Conservation (phyloP, 1,140 invertebrate species). For the Parapsyche elsis region DNA sequence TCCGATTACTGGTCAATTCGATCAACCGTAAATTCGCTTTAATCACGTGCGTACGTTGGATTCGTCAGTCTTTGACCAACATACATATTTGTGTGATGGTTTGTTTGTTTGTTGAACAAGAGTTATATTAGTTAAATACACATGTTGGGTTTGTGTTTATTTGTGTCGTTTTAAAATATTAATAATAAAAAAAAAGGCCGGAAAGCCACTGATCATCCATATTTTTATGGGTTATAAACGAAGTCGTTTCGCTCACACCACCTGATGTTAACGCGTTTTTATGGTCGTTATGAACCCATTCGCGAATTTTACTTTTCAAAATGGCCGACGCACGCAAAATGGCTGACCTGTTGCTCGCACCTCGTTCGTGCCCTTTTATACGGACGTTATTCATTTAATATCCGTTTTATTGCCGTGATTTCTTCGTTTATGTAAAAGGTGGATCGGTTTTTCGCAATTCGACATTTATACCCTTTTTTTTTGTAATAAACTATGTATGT, state of each 20-base stretch:
- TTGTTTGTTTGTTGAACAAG: background rate
- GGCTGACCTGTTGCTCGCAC: slow-evolving; percentile 17
- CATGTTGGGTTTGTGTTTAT: background rate
- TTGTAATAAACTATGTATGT: too few relatives aligned
- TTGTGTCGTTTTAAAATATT: background rate
- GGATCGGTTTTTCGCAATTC: too few relatives aligned
- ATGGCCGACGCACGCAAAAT: slow-evolving; percentile 16
- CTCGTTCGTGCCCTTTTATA: background rate
- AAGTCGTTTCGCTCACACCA: background rate
- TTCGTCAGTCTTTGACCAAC: too few relatives aligned
- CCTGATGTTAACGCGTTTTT: background rate
- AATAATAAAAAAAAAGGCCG: background rate
- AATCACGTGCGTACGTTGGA: too few relatives aligned
- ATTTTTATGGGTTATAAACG: background rate
- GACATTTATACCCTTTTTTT: too few relatives aligned
- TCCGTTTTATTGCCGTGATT: background rate
- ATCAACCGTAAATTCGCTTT: too few relatives aligned
- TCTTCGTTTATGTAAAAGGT: too few relatives aligned
- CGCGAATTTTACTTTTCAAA: slow-evolving; percentile 16
- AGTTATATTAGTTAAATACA: background rate
- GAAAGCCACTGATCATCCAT: background rate
- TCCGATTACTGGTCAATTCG: too few relatives aligned
- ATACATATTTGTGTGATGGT: background rate
- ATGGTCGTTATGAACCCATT: slow-evolving; percentile 3
- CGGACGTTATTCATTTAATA: background rate